A percentile compares a stretch with the other conserved stretches of the same genome.
Conservation (phyloP, 2,888 invertebrate genomes). For the Lycaena phlaeas region DNA sequence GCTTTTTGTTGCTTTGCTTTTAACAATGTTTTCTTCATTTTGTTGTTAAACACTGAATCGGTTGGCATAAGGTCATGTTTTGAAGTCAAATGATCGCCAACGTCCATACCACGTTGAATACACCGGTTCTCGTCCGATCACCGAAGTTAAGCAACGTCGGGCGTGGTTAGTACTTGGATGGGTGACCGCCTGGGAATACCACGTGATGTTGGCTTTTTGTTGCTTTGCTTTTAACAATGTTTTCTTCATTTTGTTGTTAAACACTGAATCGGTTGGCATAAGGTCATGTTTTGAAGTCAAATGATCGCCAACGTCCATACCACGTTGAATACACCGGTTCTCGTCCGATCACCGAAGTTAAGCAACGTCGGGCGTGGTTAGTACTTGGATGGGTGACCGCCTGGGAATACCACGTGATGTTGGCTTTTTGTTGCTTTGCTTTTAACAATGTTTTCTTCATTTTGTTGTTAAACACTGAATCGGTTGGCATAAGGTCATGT, state of each 20-base stretch:
- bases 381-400: constrained; percentile 44
- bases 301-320: constrained; percentile 19
- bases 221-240: too few species aligned
- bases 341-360: constrained; percentile 29
- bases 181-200: constrained; percentile 25
- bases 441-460: too few species aligned
- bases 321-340: constrained; percentile 20
- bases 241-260: too few species aligned
- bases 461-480: too few species aligned
- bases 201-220: constrained; percentile 8
- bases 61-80: too few species aligned
- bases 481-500: too few species aligned
- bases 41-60: too few species aligned
- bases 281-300: too few species aligned
- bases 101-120: constrained; percentile 18
- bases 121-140: constrained; percentile 27
- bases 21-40: too few species aligned
- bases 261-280: too few species aligned
- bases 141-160: constrained; percentile 36
- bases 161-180: constrained; percentile 48
- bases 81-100: constrained; percentile 15
- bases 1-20: neutral
- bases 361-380: constrained; percentile 42
- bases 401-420: constrained; percentile 8
- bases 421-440: constrained; percentile 6